Base-by-base conservation (phyloP, 1,140 invertebrate genomes). In the Diorhabda elongata region DNA sequence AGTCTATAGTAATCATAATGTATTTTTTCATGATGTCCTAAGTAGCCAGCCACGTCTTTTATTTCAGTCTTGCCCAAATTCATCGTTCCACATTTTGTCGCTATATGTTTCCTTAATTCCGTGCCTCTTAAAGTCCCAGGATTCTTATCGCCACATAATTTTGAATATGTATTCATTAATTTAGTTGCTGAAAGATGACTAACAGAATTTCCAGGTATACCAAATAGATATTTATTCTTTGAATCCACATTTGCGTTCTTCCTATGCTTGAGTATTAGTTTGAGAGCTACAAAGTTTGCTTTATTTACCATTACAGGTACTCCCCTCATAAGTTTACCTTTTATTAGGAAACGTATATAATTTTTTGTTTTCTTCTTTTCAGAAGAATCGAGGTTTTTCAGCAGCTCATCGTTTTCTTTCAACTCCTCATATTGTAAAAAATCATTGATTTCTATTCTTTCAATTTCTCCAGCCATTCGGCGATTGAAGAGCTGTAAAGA, bases 221-320 rank as follows among this genome's bases (percentile, higher is more conserved):
- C 62, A 64, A 64, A 64, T 44, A 64, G 11, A 44, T 44, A 64
- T n/a, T 7, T 43, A 64, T 64, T 64, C n/a, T 64, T 56, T 11
- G n/a, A 9, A 64, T 11, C 44, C 45, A 64, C 62, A 47, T 43
- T 43, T n/a, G 62, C 62, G n/a, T 45, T 41, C 11, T 52, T 56
- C 8, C 62, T n/a, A 41, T 45, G 57, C 11, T 42, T 56, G 26
- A 64, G 9, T 26, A 56, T 64, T 11, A 45, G 26, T 26, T 68
- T 47, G 41, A 62, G 44, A 43, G 43, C 43, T n/a, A 7, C 45
- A 45, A 7, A 5, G 45, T 42, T 26, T 56, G 52, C 26, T 52
- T 26, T 44, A 8, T 26, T n/a, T 42, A 68, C 44, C 42, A 68
- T 6, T 5, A 68, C 66, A 56, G 59, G 59, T 5, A 68, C 66